These are phyloP conservation scores for Trisateles emortualis DNA, from an alignment of 2,888 invertebrate species.

Conservation along the genomic window DNA sequence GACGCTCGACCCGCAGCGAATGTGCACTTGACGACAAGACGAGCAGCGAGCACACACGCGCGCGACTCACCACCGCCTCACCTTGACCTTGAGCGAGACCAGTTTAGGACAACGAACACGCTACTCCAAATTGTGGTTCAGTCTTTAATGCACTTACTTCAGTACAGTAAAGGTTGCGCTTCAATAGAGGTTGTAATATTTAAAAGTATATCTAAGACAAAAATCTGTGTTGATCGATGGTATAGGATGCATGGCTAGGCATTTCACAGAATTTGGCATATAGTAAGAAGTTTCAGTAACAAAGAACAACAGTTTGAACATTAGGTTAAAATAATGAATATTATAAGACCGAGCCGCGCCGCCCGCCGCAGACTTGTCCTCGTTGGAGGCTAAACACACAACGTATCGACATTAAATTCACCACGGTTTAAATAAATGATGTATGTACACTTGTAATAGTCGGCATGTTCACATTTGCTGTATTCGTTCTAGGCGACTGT, in stretches of 20 bases:
- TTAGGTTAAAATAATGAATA: neutral
- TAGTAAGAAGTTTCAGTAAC: too few relatives aligned
- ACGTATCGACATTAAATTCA: neutral
- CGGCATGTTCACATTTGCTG: conserved; percentile 3
- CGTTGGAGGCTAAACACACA: conserved; percentile 32
- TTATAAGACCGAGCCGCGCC: neutral
- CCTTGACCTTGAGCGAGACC: conserved; percentile 28
- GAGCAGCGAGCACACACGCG: neutral
- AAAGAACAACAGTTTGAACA: neutral
- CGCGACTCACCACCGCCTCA: neutral
- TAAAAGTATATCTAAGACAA: too few relatives aligned
- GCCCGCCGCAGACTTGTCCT: conserved; percentile 20
- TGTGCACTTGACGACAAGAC: conserved; percentile 28
- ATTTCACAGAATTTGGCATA: too few relatives aligned
- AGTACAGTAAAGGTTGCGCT: too few relatives aligned
- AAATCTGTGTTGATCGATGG: too few relatives aligned
- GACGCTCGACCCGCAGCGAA: conserved; percentile 7
- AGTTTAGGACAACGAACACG: neutral
- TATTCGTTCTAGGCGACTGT: neutral
- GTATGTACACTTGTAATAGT: conserved; percentile 11
- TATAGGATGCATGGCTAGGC: too few relatives aligned
- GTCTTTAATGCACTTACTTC: neutral
- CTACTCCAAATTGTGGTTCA: neutral
- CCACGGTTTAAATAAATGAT: conserved; percentile 23
- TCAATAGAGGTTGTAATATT: too few relatives aligned